phyloP scores from a whole-genome alignment of 2,888 invertebrate genomes.

The Pogonocherus hispidulus region DNA sequence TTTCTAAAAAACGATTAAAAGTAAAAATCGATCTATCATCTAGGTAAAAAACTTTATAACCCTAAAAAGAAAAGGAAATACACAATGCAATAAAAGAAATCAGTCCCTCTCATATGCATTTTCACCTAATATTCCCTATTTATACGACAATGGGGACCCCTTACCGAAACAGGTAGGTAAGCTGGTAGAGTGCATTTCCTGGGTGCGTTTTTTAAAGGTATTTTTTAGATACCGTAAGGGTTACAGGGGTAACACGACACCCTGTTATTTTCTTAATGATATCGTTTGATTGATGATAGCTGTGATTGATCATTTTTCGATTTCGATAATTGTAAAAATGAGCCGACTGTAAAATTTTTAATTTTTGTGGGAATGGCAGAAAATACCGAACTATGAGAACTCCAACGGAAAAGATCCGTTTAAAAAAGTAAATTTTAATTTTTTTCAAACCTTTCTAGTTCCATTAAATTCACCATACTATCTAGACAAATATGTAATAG shows the following conservation, averaged over 20 bases:
- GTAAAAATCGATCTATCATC: slow-evolving; percentile 50
- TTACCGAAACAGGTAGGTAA: slow-evolving; percentile 31
- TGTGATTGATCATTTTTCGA: slow-evolving; percentile 60
- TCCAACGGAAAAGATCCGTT: slow-evolving; percentile 38
- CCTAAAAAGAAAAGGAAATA: slow-evolving; percentile 46
- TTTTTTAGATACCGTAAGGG: slow-evolving; percentile 43
- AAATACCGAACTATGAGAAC: slow-evolving; percentile 37
- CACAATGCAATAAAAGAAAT: slow-evolving; percentile 49
- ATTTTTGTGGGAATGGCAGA: slow-evolving; percentile 54
- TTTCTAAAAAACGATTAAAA: slow-evolving; percentile 49
- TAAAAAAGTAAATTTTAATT: background rate
- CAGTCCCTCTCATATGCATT: slow-evolving; percentile 38
- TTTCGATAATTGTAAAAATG: slow-evolving; percentile 54
- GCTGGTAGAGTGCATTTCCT: slow-evolving; percentile 14
- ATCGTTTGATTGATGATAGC: slow-evolving; percentile 59
- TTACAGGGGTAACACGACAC: slow-evolving; percentile 50
- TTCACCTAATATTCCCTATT: slow-evolving; percentile 39
- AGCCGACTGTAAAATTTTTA: slow-evolving; percentile 55
- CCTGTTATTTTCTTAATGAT: slow-evolving; percentile 58
- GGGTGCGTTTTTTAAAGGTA: slow-evolving; percentile 38
- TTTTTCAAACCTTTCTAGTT: too few relatives aligned
- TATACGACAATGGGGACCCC: slow-evolving; percentile 12
- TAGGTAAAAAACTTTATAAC: slow-evolving; percentile 44
- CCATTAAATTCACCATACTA: too few relatives aligned
- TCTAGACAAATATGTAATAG: too few relatives aligned